phyloP scores from a whole-genome alignment of 1,140 invertebrate genomes.

The Diploscapter pachys region DNA sequence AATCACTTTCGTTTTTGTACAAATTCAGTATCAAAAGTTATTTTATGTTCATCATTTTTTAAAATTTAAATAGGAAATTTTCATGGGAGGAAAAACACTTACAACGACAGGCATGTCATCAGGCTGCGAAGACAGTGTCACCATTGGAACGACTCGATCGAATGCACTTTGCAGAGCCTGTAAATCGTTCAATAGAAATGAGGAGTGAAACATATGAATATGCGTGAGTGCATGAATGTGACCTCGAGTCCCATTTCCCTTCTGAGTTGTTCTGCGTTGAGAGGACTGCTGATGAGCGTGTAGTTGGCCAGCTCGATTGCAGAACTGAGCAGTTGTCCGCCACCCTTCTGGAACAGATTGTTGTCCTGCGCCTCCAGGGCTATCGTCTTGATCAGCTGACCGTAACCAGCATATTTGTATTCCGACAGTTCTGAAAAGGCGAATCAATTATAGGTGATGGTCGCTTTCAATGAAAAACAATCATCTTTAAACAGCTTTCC shows the following conservation, averaged over 20 bases:
- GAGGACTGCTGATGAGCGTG: slow-evolving; percentile 88
- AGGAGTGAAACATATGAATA: not conserved
- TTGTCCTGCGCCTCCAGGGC: slow-evolving; percentile 87
- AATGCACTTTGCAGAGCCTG: slow-evolving; percentile 51
- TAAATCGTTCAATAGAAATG: slow-evolving; percentile 9
- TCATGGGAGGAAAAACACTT: too few relatives aligned
- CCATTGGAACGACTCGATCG: slow-evolving; percentile 53
- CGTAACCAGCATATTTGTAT: slow-evolving; percentile 98
- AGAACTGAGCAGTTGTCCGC: slow-evolving; percentile 77
- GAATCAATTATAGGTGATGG: too few relatives aligned
- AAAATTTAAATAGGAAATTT: too few relatives aligned
- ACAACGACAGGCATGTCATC: slow-evolving; percentile 73
- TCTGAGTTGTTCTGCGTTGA: slow-evolving; percentile 94
- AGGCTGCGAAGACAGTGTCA: slow-evolving; percentile 62
- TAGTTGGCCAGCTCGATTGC: slow-evolving; percentile 91
- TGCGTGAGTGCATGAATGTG: slow-evolving; percentile 6
- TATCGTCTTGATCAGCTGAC: slow-evolving; percentile 92
- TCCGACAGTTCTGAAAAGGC: slow-evolving; percentile 74
- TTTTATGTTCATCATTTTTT: too few relatives aligned
- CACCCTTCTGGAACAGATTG: slow-evolving; percentile 76
- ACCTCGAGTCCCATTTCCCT: slow-evolving; percentile 86
- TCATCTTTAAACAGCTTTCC: too few relatives aligned
- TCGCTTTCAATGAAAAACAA: too few relatives aligned
- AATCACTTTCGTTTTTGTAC: too few relatives aligned
- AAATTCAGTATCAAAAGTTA: too few relatives aligned